Base-by-base conservation (phyloP, 1,140 invertebrate genomes). In the Popillia japonica region DNA sequence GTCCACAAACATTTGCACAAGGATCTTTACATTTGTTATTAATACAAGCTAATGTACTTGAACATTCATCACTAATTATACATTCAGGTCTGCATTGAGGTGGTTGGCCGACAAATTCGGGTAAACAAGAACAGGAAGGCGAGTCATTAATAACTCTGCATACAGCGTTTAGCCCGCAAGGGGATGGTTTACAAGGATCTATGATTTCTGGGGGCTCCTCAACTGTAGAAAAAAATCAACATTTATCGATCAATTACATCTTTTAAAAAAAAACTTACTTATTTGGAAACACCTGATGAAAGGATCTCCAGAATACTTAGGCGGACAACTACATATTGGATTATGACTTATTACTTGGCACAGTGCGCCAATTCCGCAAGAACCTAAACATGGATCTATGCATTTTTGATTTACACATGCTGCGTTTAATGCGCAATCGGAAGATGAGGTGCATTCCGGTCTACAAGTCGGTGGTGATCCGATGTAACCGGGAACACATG, bases 321-420 rank as follows among this genome's bases (percentile, higher is more conserved):
- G 76, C 40, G 90, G 89, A 86, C 94, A 95, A 77, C 89, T 91
- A 86, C 94, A 95, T 72, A 94, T 91, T 0, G 94, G 94, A 87
- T 92, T 94, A 82, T 96, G 94, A 85, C 92, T 93, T 11, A 93
- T 89, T 42, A 94, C 91, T 86, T 91, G 88, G 85, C 93, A 95
- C 77, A 89, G 86, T 2, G 94, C 90, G 48, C 74, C 75, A 42
- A 86, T 42, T 42, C 84, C 93, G 85, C 94, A 95, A 40, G 92
- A 90, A 64, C 91, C 92, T 10, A 89, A 87, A 83, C 92, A 93
- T 42, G 92, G 92, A 83, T 93, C 90, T 77, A 88, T 87, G 84
- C 94, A 95, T 83, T 91, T 93, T 80, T 91, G 89, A 83, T 93
- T 93, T 20, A 92, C 89, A 84, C 93, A 94, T 23, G 92, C 92